phyloP scores from a whole-genome alignment of 2,113 vertebrate genomes.

The Gobio gobio region DNA sequence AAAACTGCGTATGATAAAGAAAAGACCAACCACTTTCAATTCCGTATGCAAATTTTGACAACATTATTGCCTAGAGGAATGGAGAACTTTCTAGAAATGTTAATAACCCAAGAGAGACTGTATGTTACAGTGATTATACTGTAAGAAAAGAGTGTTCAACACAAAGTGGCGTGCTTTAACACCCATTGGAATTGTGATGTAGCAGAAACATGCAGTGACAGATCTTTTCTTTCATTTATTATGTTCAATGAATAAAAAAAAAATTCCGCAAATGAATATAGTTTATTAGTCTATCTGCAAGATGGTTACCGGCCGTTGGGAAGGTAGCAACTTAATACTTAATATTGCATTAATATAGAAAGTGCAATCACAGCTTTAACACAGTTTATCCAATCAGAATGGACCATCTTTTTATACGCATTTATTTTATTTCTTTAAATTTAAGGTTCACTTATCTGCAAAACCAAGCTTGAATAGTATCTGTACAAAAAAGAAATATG shows the following conservation, averaged over 20 bases:
- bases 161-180: neutral
- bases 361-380: neutral
- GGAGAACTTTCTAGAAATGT: neutral
- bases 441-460: neutral
- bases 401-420: neutral
- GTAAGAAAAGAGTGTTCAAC: neutral
- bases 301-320: neutral
- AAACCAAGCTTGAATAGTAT: neutral
- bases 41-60: slow-evolving; percentile 11
- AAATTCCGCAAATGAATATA: neutral
- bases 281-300: neutral
- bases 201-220: neutral
- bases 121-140: neutral
- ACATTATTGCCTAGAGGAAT: neutral
- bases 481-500: neutral
- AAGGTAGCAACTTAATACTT: neutral
- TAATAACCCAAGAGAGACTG: neutral
- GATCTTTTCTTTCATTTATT: neutral
- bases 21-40: slow-evolving; percentile 17
- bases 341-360: neutral
- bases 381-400: neutral
- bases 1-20: neutral
- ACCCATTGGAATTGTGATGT: neutral
- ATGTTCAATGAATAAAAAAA: neutral
- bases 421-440: neutral